Percentiles rank a stretch among this genome's conserved stretches.
Conservation (phyloP, 2,113 vertebrate species). For the Albula glossodonta region DNA sequence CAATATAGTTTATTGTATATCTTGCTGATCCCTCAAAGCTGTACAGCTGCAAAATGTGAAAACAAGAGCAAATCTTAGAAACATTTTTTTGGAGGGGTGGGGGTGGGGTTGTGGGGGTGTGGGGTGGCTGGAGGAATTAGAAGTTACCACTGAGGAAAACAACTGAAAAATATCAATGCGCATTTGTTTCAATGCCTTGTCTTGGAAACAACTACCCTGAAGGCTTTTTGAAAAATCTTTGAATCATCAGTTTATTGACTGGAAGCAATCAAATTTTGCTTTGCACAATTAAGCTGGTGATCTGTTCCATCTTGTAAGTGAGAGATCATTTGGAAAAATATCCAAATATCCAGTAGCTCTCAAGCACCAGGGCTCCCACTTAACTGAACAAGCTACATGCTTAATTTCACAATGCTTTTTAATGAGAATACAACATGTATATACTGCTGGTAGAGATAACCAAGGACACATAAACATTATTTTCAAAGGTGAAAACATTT, state of each 20-base stretch:
- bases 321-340: background rate
- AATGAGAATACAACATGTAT: background rate
- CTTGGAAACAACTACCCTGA: background rate
- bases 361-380: background rate
- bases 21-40: background rate
- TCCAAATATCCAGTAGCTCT: background rate
- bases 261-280: background rate
- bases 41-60: background rate
- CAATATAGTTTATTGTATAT: background rate
- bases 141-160: background rate
- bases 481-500: constrained; percentile 10
- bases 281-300: constrained; percentile 5
- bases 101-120: too few species aligned
- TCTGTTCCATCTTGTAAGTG: background rate
- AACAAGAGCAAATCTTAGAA: background rate
- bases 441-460: background rate
- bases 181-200: background rate
- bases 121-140: too few species aligned
- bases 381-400: background rate
- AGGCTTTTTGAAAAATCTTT: background rate
- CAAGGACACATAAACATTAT: background rate
- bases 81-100: background rate
- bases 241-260: constrained; percentile 20
- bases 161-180: too few species aligned
- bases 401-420: constrained; percentile 1